These are phyloP conservation scores for Hemistola chrysoprasaria DNA, from an alignment of 2,888 invertebrate species.

Conservation along the genomic window DNA sequence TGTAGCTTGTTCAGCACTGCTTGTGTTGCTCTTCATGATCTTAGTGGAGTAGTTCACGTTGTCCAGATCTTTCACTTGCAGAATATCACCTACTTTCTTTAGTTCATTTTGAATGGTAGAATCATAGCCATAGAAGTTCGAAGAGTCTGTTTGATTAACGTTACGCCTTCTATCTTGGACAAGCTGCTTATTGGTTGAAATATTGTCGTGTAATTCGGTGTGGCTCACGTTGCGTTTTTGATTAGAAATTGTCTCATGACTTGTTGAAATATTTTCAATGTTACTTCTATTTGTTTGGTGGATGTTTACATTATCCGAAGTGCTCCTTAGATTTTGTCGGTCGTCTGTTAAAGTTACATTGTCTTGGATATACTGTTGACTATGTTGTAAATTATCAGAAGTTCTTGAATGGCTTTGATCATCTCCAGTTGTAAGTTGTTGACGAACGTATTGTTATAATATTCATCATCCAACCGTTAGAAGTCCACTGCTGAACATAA, in stretches of 20 bases:
- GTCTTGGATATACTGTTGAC: slow-evolving; percentile 46
- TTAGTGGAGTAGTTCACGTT: slow-evolving; percentile 71
- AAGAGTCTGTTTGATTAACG: slow-evolving; percentile 64
- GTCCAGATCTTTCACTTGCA: slow-evolving; percentile 60
- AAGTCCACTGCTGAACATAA: too few species aligned
- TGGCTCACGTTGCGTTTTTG: slow-evolving; percentile 30
- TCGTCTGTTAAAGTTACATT: slow-evolving; percentile 42
- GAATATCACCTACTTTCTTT: slow-evolving; percentile 68
- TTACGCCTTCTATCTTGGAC: slow-evolving; percentile 50
- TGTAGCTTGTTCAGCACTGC: slow-evolving; percentile 83
- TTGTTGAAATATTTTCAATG: slow-evolving; percentile 30
- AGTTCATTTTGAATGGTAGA: slow-evolving; percentile 69
- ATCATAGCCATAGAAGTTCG: slow-evolving; percentile 75
- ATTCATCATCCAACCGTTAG: too few species aligned
- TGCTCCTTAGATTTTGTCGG: slow-evolving; percentile 27
- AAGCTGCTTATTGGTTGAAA: slow-evolving; percentile 40
- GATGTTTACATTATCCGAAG: slow-evolving; percentile 24
- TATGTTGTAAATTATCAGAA: too few species aligned
- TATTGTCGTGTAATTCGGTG: slow-evolving; percentile 41
- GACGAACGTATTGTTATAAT: slow-evolving; percentile 58
- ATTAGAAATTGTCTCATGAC: slow-evolving; percentile 26
- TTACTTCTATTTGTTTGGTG: slow-evolving; percentile 27
- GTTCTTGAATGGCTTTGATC: slow-evolving; percentile 30
- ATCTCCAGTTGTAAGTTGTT: slow-evolving; percentile 44
- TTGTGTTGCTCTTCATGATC: slow-evolving; percentile 80